Base-by-base conservation (phyloP, 2,888 invertebrate genomes). In the Athalia rosae region DNA sequence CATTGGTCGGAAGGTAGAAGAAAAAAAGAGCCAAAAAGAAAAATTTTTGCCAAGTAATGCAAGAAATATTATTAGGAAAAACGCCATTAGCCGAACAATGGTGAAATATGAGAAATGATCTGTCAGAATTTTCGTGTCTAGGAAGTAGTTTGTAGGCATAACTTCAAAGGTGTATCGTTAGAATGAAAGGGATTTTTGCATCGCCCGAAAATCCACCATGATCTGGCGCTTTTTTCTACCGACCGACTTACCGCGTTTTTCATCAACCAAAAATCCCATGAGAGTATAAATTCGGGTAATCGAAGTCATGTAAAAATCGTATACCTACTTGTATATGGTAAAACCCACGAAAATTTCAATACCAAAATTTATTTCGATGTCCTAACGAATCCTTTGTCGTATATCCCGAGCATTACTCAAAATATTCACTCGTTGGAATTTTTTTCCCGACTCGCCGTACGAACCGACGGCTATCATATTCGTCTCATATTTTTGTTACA, bases 91-190 rank as follows among this genome's bases (percentile, higher is more conserved):
- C 78, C 79, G 82, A 82, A 89, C 88, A 90, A 89, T 87, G 86
- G 85, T 83, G 88, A 89, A 91, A 90, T 90, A 90, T 91, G 90
- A 91, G 90, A 91, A 91, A 92, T 92, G 89, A 88, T 88, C 87
- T 87, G 89, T 89, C 89, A 85, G 82, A 83, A 66, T 58, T 47
- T 59, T 56, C 77, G 76, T 66, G 77, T 77, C 77, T 73, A 77
- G 71, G 73, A 73, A 77, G 77, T 62, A 74, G 62, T 74, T 28
- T 41, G 74, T 45, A 50, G 74, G 74, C 61, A 74, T 62, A 74
- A 74, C 74, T 74, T 74, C 74, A 74, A 74, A 74, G 74, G 74
- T 61, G n/a, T 71, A 45, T 56, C 43, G 41, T 56, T 5, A 71
- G 58, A 71, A 58, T 58, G 71, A 71, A 58, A 71, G 74, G 28